Base-by-base conservation (phyloP, 2,888 invertebrate species). In the Spodoptera picta region DNA sequence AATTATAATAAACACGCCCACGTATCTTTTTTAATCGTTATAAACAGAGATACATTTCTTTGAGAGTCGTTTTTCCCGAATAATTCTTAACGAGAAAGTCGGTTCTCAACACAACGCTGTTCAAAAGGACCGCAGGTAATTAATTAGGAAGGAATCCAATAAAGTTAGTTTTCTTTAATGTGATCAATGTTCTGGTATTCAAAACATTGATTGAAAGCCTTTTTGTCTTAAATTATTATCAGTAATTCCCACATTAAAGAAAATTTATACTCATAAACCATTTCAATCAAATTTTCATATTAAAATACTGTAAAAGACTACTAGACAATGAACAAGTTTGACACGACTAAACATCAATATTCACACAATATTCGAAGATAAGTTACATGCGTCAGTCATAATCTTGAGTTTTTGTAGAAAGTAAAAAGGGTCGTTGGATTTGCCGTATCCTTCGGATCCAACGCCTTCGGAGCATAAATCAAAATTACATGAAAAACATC, bases 401-500 rank as follows among this genome's bases (percentile, higher is more conserved):
- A 85, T 85, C 78, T 75, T 73, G 69, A 81, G 81, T 83, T 85
- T 84, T 84, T 83, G 78, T 74, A 65, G 64, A 79, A 81, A 85
- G 82, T 81, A 84, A 87, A 87, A 86, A 88, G 84, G 87, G 85
- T 87, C 85, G 79, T 71, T 79, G 80, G 76, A 75, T 75, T 77
- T 75, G 73, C 77, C 7, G 83, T 82, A 85, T 81, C 60, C 83
- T 79, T 81, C 77, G 80, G 82, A 83, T 86, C 85, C 81, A 83
- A 76, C 82, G 79, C 83, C 80, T 81, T 78, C 71, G 70, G 73
- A 75, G 84, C 87, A 90, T 90, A 90, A 90, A 92, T 90, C 90
- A 89, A 89, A 90, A 88, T 87, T 88, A 90, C 90, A 88, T 82
- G 87, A 86, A 86, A 89, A 90, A 87, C 88, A 87, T 86, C 86